A percentile compares a stretch with the other conserved stretches of the same genome.
These are phyloP conservation scores for Oncorhynchus kisutch DNA, from an alignment of 2,113 vertebrate genomes.

Conservation along the genomic window DNA sequence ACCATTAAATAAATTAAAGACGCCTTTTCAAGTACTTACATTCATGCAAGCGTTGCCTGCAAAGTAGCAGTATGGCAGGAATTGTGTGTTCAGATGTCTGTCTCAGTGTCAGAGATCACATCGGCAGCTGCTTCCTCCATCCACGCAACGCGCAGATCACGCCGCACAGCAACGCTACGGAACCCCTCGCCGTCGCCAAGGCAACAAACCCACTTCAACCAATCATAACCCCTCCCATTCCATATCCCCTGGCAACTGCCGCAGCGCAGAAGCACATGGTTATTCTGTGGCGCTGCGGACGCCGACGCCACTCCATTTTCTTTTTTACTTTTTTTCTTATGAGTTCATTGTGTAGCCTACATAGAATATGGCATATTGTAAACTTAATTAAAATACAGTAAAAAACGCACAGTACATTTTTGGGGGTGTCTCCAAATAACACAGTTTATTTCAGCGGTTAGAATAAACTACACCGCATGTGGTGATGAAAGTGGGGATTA, in stretches of 20 bases:
- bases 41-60: constrained; percentile 66
- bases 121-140: constrained; percentile 87
- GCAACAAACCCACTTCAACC: constrained; percentile 84
- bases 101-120: constrained; percentile 85
- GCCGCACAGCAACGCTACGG: constrained; percentile 83
- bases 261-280: constrained; percentile 71
- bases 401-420: too few relatives aligned
- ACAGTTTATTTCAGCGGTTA: too few relatives aligned
- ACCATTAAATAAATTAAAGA: neutral
- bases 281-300: neutral
- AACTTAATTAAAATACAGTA: too few relatives aligned
- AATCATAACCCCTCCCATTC: constrained; percentile 72
- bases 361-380: too few relatives aligned
- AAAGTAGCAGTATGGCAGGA: constrained; percentile 26
- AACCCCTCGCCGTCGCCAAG: constrained; percentile 82
- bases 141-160: constrained; percentile 84
- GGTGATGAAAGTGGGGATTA: too few relatives aligned
- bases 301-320: constrained; percentile 52
- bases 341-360: too few relatives aligned
- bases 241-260: constrained; percentile 82
- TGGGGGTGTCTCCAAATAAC: too few relatives aligned
- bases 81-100: constrained; percentile 72
- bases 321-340: neutral
- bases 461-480: too few relatives aligned
- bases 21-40: constrained; percentile 65